Evolutionary conservation across 2,113 vertebrate genomes (phyloP).

Genomic region (Boleophthalmus pectinirostris): DNA sequence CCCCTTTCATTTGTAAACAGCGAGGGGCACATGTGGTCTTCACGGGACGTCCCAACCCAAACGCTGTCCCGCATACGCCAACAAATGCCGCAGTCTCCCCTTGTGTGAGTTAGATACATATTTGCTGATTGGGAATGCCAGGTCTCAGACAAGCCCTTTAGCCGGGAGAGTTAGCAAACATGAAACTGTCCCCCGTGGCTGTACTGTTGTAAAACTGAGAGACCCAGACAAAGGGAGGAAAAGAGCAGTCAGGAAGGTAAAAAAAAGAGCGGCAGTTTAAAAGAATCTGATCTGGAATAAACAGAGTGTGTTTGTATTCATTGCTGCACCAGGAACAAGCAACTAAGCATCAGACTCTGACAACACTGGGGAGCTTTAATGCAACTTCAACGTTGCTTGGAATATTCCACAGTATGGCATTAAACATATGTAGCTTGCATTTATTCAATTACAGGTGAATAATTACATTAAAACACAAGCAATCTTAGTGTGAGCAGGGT

Average conservation of each 20-base stretch:
- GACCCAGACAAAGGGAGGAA: conserved; percentile 52
- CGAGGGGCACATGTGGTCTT: conserved; percentile 25
- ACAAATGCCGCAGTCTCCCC: conserved; percentile 51
- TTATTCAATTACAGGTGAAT: too few species aligned
- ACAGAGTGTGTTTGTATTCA: conserved; percentile 31
- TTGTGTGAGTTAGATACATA: conserved; percentile 52
- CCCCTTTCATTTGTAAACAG: conserved; percentile 52
- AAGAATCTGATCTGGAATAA: conserved; percentile 37
- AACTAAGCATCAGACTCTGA: neutral
- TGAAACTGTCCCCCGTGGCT: conserved; percentile 30
- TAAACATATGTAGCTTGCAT: neutral
- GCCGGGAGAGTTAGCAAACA: conserved; percentile 63
- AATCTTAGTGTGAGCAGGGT: too few species aligned
- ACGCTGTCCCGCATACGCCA: conserved; percentile 15
- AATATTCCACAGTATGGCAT: neutral
- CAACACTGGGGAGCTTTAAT: too few species aligned
- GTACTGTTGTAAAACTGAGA: conserved; percentile 53
- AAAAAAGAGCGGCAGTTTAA: conserved; percentile 48
- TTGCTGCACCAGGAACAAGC: conserved; percentile 2
- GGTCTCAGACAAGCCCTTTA: conserved; percentile 50
- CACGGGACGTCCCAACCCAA: conserved; percentile 25
- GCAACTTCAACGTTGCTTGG: neutral
- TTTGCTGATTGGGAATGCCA: conserved; percentile 64
- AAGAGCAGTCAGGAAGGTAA: conserved; percentile 49
- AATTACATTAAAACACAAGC: too few species aligned